Conservation (phyloP, 2,888 invertebrate genomes). For the Corythucha ciliata region DNA sequence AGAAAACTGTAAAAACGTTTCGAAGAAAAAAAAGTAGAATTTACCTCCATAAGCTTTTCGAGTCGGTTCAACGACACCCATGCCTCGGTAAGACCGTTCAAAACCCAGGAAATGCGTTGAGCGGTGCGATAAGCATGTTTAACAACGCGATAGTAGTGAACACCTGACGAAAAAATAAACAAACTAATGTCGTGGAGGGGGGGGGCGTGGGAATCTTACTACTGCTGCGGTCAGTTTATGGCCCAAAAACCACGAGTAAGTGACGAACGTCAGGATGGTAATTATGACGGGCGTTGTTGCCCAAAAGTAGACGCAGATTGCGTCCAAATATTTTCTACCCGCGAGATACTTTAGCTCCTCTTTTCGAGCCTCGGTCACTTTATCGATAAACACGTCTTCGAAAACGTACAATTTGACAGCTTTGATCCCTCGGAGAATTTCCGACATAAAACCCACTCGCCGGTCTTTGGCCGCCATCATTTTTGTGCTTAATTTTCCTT, state of each 20-base stretch:
- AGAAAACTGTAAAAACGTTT: background rate
- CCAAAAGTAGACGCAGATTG: constrained; percentile 97
- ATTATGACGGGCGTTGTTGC: constrained; percentile 92
- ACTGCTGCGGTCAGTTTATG: constrained; percentile 75
- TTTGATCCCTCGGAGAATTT: constrained; percentile 76
- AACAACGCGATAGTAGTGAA: constrained; percentile 91
- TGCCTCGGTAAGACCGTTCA: constrained; percentile 92
- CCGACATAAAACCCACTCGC: constrained; percentile 76
- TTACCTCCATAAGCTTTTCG: constrained; percentile 67
- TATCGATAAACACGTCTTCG: constrained; percentile 75
- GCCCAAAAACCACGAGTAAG: constrained; percentile 67
- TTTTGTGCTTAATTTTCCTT: constrained; percentile 57
- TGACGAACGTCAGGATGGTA: constrained; percentile 70
- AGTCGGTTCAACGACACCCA: constrained; percentile 88
- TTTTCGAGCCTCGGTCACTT: constrained; percentile 54
- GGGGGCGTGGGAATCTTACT: constrained; percentile 45
- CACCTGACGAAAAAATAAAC: constrained; percentile 43
- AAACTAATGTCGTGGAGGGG: too few species aligned
- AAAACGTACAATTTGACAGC: constrained; percentile 87
- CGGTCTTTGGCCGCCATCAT: constrained; percentile 88
- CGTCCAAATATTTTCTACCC: constrained; percentile 90
- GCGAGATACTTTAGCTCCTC: constrained; percentile 68
- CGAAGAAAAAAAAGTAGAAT: constrained; percentile 34
- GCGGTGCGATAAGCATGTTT: constrained; percentile 88
- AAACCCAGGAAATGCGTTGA: constrained; percentile 97